A percentile compares a stretch with the other conserved stretches of the same genome.
phyloP scores from a whole-genome alignment of 2,113 vertebrate species.

The Scartelaos histophorus region DNA sequence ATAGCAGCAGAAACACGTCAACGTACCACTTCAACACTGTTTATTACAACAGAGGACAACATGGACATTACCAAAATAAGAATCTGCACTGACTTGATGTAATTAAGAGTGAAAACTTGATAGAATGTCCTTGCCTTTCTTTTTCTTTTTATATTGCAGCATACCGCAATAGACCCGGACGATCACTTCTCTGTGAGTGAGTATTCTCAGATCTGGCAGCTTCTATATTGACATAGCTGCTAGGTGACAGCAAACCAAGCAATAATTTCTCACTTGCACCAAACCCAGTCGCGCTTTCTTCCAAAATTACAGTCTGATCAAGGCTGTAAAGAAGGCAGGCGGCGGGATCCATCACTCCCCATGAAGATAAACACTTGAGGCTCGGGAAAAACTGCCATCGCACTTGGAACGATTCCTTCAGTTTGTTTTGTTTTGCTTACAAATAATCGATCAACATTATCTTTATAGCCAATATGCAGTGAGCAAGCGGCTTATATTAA shows the following conservation, averaged over 20 bases:
- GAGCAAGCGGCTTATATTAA: constrained; percentile 7
- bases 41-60: background rate
- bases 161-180: background rate
- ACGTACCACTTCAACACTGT: background rate
- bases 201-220: constrained; percentile 46
- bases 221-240: constrained; percentile 48
- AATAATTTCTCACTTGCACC: constrained; percentile 57
- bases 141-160: background rate
- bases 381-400: constrained; percentile 9
- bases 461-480: background rate
- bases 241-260: constrained; percentile 29
- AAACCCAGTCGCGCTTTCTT: constrained; percentile 41
- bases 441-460: constrained; percentile 36
- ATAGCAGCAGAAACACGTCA: background rate
- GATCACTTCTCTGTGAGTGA: constrained; percentile 23
- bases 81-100: background rate
- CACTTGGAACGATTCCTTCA: constrained; percentile 27
- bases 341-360: constrained; percentile 30
- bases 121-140: too few relatives aligned
- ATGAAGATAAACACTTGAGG: constrained; percentile 38
- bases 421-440: constrained; percentile 33
- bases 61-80: background rate
- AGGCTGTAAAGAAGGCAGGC: constrained; percentile 37
- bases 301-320: constrained; percentile 45
- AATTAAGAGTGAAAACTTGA: background rate